A percentile compares a stretch with the other conserved stretches of the same genome.
Evolutionary conservation across 2,113 vertebrate genomes (phyloP).

Genomic region (Rostratula benghalensis): DNA sequence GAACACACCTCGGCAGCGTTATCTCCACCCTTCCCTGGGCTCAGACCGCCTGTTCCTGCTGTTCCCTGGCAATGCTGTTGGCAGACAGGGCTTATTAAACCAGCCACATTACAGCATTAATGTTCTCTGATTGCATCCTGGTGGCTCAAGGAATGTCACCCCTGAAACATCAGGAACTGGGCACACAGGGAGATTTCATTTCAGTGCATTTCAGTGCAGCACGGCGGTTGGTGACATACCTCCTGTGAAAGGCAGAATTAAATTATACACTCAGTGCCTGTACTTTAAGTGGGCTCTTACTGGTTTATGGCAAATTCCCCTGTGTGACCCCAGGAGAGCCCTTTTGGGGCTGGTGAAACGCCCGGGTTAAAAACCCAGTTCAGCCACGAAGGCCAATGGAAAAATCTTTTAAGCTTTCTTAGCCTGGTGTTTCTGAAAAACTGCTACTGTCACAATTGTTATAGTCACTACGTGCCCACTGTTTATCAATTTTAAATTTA

Average conservation of each 20-base stretch:
- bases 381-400: not conserved
- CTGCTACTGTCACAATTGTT: not conserved
- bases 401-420: not conserved
- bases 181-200: not conserved
- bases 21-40: not conserved
- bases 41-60: not conserved
- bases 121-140: not conserved
- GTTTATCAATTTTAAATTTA: not conserved
- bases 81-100: not conserved
- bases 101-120: not conserved
- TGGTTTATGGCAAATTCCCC: not conserved
- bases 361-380: not conserved
- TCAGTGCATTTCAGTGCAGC: not conserved
- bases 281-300: not conserved
- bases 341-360: not conserved
- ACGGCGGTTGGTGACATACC: not conserved
- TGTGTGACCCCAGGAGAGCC: not conserved
- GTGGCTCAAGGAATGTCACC: not conserved
- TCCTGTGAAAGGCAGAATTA: not conserved
- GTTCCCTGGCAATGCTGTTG: not conserved
- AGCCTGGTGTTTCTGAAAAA: not conserved
- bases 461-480: too few species aligned
- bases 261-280: not conserved
- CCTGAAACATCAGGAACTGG: not conserved
- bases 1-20: not conserved